Conservation (phyloP, 1,140 invertebrate species). For the Mactra quadrangularis region DNA sequence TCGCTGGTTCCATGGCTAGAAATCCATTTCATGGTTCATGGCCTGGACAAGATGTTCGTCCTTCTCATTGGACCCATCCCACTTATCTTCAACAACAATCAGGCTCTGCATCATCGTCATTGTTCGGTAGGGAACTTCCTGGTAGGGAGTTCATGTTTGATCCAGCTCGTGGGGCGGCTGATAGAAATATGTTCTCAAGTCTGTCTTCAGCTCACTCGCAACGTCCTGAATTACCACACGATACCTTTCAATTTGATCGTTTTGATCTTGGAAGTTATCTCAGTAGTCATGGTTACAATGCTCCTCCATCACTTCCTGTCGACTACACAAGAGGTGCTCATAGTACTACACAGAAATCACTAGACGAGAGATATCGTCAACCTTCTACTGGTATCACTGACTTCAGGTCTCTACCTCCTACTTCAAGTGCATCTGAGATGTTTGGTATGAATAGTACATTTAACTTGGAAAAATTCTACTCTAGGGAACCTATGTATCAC, state of each 20-base stretch:
- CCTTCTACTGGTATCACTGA: conserved; percentile 75
- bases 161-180: conserved; percentile 73
- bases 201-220: conserved; percentile 74
- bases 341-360: conserved; percentile 75
- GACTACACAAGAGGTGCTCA: conserved; percentile 76
- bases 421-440: conserved; percentile 77
- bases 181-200: conserved; percentile 78
- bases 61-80: conserved; percentile 75
- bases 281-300: conserved; percentile 76
- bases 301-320: conserved; percentile 67
- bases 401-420: conserved; percentile 76
- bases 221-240: conserved; percentile 74
- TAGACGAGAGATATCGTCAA: conserved; percentile 80
- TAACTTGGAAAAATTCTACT: conserved; percentile 79
- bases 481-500: conserved; percentile 77
- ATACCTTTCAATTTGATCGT: conserved; percentile 76
- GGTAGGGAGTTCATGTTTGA: conserved; percentile 81
- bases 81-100: conserved; percentile 75
- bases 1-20: conserved; percentile 75
- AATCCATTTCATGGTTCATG: conserved; percentile 79
- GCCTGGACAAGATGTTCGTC: conserved; percentile 77
- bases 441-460: conserved; percentile 79
- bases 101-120: conserved; percentile 70
- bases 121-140: conserved; percentile 77
- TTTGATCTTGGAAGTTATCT: conserved; percentile 80